Conservation (phyloP, 2,888 invertebrate genomes). For the Acanthosoma haemorrhoidale region DNA sequence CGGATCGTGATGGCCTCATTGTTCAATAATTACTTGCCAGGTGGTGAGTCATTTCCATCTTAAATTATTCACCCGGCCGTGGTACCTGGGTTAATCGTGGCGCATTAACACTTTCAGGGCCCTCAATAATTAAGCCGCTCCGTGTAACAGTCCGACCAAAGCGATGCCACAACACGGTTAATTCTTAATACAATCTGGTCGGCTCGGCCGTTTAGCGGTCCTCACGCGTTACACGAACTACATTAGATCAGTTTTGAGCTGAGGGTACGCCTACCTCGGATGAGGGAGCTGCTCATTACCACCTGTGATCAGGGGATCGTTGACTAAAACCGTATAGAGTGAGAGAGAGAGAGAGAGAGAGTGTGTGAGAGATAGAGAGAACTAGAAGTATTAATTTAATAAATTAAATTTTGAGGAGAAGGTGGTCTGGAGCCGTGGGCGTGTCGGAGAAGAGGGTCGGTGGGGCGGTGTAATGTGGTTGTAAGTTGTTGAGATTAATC, state of each 20-base stretch:
- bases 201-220: slow-evolving; percentile 3
- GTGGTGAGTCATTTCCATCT: too few species aligned
- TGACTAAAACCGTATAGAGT: not conserved
- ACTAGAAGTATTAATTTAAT: slow-evolving; percentile 27
- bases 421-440: not conserved
- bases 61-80: too few species aligned
- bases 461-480: slow-evolving; percentile 35
- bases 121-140: slow-evolving; percentile 1
- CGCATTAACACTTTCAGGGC: not conserved
- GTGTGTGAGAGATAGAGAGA: not conserved
- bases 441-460: not conserved
- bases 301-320: not conserved
- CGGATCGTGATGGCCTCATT: too few species aligned
- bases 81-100: not conserved
- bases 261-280: not conserved
- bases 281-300: not conserved
- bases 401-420: not conserved
- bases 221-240: slow-evolving; percentile 28
- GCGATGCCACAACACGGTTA: not conserved
- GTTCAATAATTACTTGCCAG: too few species aligned
- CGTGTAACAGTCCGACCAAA: not conserved
- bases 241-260: slow-evolving; percentile 3
- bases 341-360: not conserved
- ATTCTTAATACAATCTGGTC: slow-evolving; percentile 13
- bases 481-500: slow-evolving; percentile 38